Conservation (phyloP, 2,888 invertebrate genomes). For the Netelia inedita region DNA sequence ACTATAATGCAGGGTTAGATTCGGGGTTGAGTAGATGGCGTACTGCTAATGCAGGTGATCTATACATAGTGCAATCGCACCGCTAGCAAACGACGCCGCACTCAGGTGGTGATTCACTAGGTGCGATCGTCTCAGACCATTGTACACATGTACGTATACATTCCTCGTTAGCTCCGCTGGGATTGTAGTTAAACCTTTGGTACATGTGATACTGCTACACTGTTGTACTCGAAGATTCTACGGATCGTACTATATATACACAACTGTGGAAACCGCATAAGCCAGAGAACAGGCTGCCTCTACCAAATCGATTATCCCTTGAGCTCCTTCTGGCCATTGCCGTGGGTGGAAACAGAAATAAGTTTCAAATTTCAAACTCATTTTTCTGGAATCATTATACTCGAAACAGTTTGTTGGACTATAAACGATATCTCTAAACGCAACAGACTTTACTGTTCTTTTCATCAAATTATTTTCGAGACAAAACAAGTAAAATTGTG, state of each 20-base stretch:
- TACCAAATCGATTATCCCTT: no score
- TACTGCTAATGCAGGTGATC: constrained; percentile 32
- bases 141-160: constrained; percentile 8
- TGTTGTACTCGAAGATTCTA: not conserved
- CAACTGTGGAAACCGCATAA: not conserved
- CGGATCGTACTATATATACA: not conserved
- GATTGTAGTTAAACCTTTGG: constrained; percentile 67
- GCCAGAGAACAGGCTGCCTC: not conserved
- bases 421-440: no score
- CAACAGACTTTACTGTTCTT: no score
- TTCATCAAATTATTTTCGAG: no score
- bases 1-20: constrained; percentile 49
- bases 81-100: constrained; percentile 22
- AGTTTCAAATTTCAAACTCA: no score
- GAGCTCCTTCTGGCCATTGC: no score
- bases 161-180: constrained; percentile 71
- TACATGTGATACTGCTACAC: constrained; percentile 17
- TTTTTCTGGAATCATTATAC: no score
- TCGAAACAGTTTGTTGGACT: no score
- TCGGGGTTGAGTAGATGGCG: constrained; percentile 20
- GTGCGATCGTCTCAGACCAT: constrained; percentile 54
- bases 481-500: no score
- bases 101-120: constrained; percentile 70
- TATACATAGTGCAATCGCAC: constrained; percentile 15
- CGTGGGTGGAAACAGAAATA: no score